These are phyloP conservation scores for Theristus sp. DNA, from an alignment of 2,888 invertebrate species.

Conservation along the genomic window DNA sequence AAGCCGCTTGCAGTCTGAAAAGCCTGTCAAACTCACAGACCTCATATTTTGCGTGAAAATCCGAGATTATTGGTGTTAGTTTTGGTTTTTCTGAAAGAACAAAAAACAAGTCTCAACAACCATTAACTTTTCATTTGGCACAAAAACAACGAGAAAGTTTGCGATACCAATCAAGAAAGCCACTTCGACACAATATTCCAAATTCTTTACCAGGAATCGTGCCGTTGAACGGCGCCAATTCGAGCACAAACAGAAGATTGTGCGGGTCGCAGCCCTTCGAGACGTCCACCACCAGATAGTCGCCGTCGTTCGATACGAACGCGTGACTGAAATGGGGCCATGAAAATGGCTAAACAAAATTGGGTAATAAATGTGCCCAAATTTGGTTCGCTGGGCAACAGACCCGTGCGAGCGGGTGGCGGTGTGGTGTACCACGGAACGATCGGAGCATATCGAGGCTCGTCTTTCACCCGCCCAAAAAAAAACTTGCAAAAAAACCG, in stretches of 20 bases:
- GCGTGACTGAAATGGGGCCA: neutral
- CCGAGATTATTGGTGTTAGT: constrained; percentile 60
- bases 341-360: neutral
- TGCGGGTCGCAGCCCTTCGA: constrained; percentile 67
- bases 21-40: no score
- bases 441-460: no score
- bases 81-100: constrained; percentile 38
- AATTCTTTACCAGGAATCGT: constrained; percentile 27
- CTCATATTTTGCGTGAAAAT: constrained; percentile 81
- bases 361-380: no score
- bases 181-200: no score
- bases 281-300: constrained; percentile 62
- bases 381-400: no score
- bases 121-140: neutral
- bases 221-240: constrained; percentile 40
- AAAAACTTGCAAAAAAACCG: no score
- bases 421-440: no score
- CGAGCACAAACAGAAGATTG: constrained; percentile 67
- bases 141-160: neutral
- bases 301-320: constrained; percentile 44
- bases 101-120: neutral
- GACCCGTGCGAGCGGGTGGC: no score
- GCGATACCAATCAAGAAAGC: neutral
- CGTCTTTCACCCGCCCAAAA: no score
- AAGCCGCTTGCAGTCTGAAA: no score